Percentiles rank a stretch among this genome's conserved stretches.
These are phyloP conservation scores for Branchinecta lynchi DNA, from an alignment of 1,140 invertebrate genomes.

Conservation along the genomic window DNA sequence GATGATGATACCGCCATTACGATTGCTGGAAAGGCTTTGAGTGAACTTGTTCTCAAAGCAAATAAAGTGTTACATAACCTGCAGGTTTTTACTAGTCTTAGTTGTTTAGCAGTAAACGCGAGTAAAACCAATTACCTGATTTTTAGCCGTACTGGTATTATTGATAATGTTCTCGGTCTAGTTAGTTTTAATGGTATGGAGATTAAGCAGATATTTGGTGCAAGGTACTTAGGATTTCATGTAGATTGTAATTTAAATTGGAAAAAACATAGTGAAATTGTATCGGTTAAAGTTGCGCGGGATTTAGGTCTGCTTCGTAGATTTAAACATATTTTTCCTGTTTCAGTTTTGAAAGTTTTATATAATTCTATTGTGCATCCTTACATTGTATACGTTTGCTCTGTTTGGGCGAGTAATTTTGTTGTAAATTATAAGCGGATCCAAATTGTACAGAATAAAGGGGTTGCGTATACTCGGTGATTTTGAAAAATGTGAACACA, in stretches of 20 bases:
- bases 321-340: too few species aligned
- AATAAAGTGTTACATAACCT: not conserved
- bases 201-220: too few species aligned
- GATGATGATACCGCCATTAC: not conserved
- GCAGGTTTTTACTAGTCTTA: too few species aligned
- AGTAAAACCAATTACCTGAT: slow-evolving; percentile 6
- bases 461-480: too few species aligned
- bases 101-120: not conserved
- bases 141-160: not conserved
- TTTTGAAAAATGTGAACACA: too few species aligned
- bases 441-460: slow-evolving; percentile 6
- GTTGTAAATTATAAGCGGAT: slow-evolving; percentile 6
- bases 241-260: too few species aligned
- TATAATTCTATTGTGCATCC: not conserved
- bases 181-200: not conserved
- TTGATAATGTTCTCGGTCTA: slow-evolving; percentile 9
- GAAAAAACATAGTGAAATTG: slow-evolving; percentile 10
- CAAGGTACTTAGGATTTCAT: too few species aligned
- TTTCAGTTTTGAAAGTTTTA: slow-evolving; percentile 10
- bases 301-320: not conserved
- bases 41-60: slow-evolving; percentile 5
- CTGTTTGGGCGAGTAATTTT: slow-evolving; percentile 6
- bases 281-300: not conserved
- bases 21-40: slow-evolving; percentile 5
- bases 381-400: slow-evolving; percentile 1